These are phyloP conservation scores for Columba livia DNA, from an alignment of 2,113 vertebrate genomes.

Conservation along the genomic window DNA sequence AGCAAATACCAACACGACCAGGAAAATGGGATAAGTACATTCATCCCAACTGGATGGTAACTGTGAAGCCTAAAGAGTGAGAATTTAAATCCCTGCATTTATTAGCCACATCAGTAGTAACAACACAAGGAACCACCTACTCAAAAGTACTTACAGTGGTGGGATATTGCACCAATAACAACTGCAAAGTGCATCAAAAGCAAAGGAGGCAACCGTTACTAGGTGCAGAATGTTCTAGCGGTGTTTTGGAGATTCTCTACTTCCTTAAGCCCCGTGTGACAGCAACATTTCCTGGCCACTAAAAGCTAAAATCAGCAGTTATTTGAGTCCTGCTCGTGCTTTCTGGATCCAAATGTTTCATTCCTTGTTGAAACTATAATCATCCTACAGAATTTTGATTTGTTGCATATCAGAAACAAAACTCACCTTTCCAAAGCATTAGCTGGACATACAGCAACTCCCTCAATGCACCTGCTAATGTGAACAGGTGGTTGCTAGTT, in stretches of 20 bases:
- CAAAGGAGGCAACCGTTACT: background rate
- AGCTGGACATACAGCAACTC: background rate
- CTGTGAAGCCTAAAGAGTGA: background rate
- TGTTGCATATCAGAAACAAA: background rate
- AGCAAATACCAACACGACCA: background rate
- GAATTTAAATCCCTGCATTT: background rate
- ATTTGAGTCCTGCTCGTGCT: background rate
- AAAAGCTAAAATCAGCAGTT: background rate
- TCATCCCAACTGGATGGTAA: background rate
- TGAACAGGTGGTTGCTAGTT: background rate
- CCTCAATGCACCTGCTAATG: background rate
- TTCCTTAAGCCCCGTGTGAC: background rate
- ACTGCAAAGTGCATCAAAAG: background rate
- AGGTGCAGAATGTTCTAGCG: background rate
- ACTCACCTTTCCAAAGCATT: background rate
- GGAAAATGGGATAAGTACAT: background rate
- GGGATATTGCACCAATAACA: background rate
- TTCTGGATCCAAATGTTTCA: background rate
- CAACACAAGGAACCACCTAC: background rate
- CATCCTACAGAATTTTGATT: background rate
- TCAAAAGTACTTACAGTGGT: background rate
- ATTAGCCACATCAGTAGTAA: background rate
- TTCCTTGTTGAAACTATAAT: background rate
- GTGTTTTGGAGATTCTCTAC: background rate
- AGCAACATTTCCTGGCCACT: background rate